Percentiles rank a stretch among this genome's conserved stretches.
These are phyloP conservation scores for Ancistrus triradiatus DNA, from an alignment of 2,113 vertebrate genomes.

Conservation along the genomic window DNA sequence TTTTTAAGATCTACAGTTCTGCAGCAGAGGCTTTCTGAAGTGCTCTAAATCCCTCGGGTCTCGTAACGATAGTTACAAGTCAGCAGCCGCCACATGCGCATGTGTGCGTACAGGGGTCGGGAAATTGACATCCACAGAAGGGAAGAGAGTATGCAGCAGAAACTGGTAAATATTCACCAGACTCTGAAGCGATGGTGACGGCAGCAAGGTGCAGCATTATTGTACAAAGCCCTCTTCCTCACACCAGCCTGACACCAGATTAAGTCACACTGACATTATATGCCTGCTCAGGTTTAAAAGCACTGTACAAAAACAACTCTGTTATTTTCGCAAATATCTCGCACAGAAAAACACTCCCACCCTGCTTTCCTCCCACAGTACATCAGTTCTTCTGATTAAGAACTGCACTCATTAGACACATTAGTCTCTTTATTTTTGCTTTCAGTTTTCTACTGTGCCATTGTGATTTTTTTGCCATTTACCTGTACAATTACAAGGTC, in stretches of 20 bases:
- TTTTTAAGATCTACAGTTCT: slow-evolving; percentile 3
- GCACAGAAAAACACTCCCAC: not conserved
- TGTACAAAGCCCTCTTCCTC: not conserved
- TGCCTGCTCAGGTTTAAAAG: not conserved
- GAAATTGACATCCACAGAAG: slow-evolving; percentile 11
- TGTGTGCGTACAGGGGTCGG: not conserved
- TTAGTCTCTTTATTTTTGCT: no score
- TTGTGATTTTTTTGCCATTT: no score
- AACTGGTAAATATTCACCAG: slow-evolving; percentile 3
- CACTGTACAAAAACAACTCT: not conserved
- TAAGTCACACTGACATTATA: slow-evolving; percentile 13
- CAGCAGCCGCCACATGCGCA: slow-evolving; percentile 27
- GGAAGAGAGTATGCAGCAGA: not conserved
- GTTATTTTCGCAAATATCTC: not conserved
- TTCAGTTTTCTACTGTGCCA: no score
- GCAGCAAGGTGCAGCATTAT: slow-evolving; percentile 2
- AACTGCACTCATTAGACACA: no score
- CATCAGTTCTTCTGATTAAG: no score
- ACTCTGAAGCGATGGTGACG: slow-evolving; percentile 7
- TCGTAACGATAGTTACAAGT: slow-evolving; percentile 32
- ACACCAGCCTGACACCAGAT: slow-evolving; percentile 11
- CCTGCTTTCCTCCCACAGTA: not conserved
- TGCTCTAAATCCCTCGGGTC: slow-evolving; percentile 15
- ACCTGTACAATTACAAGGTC: no score
- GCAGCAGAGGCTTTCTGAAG: slow-evolving; percentile 26